Percentiles rank a stretch among this genome's conserved stretches.
Evolutionary conservation across 2,888 invertebrate species (phyloP).

Genomic region (Drosophila pseudotalamancana): DNA sequence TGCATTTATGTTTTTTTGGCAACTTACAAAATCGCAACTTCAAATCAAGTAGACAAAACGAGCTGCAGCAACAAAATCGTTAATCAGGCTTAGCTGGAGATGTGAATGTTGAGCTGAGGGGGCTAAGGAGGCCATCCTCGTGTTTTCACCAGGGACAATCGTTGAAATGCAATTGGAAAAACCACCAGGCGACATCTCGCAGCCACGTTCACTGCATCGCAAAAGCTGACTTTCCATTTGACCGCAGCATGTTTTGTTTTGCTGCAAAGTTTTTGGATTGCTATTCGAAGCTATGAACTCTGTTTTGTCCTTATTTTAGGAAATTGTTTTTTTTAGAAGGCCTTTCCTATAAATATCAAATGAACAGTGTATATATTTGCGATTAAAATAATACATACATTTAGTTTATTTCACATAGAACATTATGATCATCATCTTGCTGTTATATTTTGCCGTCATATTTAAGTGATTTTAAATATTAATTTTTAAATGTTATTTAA

Average conservation of each 20-base stretch:
- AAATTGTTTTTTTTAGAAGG: slow-evolving; percentile 29
- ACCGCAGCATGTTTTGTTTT: slow-evolving; percentile 58
- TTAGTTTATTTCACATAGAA: no score
- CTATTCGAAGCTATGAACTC: slow-evolving; percentile 59
- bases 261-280: slow-evolving; percentile 36
- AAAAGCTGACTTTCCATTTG: slow-evolving; percentile 72
- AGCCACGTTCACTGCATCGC: slow-evolving; percentile 44
- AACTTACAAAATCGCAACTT: slow-evolving; percentile 28
- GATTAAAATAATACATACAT: no score
- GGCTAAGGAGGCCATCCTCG: neutral
- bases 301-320: slow-evolving; percentile 25
- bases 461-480: no score
- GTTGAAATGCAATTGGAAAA: slow-evolving; percentile 62
- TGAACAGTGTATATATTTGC: slow-evolving; percentile 22
- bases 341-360: slow-evolving; percentile 18
- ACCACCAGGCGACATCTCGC: slow-evolving; percentile 39
- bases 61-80: slow-evolving; percentile 1
- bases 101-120: neutral
- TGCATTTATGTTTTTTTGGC: slow-evolving; percentile 39
- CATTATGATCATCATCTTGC: no score
- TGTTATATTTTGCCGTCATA: no score
- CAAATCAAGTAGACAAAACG: slow-evolving; percentile 35
- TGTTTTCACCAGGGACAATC: slow-evolving; percentile 50
- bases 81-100: slow-evolving; percentile 29
- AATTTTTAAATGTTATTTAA: no score